Evolutionary conservation across 2,113 vertebrate species (phyloP), one percentile per base, ranked within the genome.

Genomic region (Ahaetulla prasina): DNA sequence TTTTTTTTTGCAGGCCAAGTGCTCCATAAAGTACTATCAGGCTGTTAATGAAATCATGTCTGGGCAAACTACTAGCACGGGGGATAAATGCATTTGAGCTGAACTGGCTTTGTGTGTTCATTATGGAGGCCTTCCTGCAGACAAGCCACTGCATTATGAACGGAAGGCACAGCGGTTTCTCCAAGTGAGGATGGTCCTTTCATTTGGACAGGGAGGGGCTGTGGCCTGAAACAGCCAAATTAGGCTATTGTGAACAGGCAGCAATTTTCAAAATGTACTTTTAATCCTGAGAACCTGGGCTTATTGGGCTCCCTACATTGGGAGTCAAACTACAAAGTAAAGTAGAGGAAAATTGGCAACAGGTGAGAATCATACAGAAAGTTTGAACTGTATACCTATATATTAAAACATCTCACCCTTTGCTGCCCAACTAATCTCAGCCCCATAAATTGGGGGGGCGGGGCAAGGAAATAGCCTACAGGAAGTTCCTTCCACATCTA

Each of bases 41-140:
- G 63, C 89, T 96, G 96, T 94, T 97, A 97, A 96, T 96, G 95
- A 95, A 96, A 94, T 94, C 93, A 95, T 93, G 94, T 90, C 49
- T 2, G 3, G 0, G 0, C 93, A 74, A 95, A 92, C 95, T 90
- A 94, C 94, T 0, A 63, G 85, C 88, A 0, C 6, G 90, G 53
- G 0, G 0, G 63, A 16, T 1, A 55, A 0, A 0, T 50, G 39
- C 6, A 74, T 91, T 93, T 0, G 0, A 88, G 89, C 87, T 16
- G 5, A 80, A 43, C 54, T 89, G 0, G 0, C 54, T 95, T 93
- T 53, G 43, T 43, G 88, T 87, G 80, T 87, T 60, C 68, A 87
- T 63, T 47, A 68, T 0, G 0, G 22, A 39, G 47, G 92, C 93
- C 10, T 0, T 1, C 0, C 35, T 60, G 57, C 49, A 54, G 5